Percentiles rank a stretch among this genome's conserved stretches.
phyloP scores from a whole-genome alignment of 2,888 invertebrate genomes.

The Eupithecia pulchellata region DNA sequence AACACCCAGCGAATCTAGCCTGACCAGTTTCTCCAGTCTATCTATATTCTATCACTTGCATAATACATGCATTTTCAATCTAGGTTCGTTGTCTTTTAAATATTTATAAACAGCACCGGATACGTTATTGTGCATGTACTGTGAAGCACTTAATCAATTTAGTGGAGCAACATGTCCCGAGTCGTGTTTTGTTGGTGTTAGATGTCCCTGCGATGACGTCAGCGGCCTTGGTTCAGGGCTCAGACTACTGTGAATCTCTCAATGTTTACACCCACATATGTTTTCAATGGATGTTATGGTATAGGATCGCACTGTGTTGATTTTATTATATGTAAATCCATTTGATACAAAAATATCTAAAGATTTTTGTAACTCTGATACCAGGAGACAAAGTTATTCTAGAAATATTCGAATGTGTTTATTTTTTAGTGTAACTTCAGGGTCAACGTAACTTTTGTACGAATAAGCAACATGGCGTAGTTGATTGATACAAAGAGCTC shows the following conservation, averaged over 20 bases:
- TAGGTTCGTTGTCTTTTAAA: conserved; percentile 59
- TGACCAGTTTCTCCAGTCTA: conserved; percentile 63
- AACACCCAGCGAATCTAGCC: conserved; percentile 49
- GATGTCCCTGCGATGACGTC: conserved; percentile 68
- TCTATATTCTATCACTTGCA: conserved; percentile 52
- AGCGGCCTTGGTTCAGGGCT: conserved; percentile 75
- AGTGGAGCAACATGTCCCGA: conserved; percentile 59
- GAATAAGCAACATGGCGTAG: conserved; percentile 1
- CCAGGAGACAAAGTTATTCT: neutral
- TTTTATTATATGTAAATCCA: neutral
- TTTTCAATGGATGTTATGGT: conserved; percentile 20
- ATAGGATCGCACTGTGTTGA: conserved; percentile 14
- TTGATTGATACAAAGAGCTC: neutral
- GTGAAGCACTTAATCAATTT: conserved; percentile 74
- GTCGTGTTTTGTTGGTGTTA: conserved; percentile 49
- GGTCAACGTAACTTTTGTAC: conserved; percentile 8
- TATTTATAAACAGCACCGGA: conserved; percentile 63
- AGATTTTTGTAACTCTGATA: neutral
- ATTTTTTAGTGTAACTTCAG: conserved; percentile 4
- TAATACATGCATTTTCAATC: conserved; percentile 61
- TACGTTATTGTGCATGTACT: conserved; percentile 52
- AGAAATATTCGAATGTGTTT: neutral
- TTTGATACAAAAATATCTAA: no score
- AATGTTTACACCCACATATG: conserved; percentile 68
- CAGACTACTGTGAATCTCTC: conserved; percentile 61